Conservation (phyloP, 2,888 invertebrate genomes). For the Nymphalis urticae region DNA sequence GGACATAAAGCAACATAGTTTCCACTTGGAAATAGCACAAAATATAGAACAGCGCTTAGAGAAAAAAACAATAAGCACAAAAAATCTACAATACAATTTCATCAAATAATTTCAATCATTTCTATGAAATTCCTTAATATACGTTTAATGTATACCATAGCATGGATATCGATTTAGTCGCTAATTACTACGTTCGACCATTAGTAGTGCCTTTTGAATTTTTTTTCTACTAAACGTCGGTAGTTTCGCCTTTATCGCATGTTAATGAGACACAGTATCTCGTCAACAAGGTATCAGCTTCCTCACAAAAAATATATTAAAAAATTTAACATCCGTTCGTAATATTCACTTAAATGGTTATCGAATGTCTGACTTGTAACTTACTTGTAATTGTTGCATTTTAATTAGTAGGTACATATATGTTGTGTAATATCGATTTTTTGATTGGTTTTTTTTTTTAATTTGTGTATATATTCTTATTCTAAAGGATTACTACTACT, state of each 20-base stretch:
- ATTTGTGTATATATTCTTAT: not conserved
- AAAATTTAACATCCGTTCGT: conserved; percentile 32
- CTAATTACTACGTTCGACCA: conserved; percentile 7
- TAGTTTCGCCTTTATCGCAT: conserved; percentile 21
- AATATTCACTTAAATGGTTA: conserved; percentile 17
- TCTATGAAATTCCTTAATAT: too few relatives aligned
- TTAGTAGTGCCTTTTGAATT: not conserved
- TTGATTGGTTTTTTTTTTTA: too few relatives aligned
- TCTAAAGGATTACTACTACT: not conserved
- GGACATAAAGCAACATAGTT: too few relatives aligned
- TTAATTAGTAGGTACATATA: conserved; percentile 11
- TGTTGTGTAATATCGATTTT: conserved; percentile 13
- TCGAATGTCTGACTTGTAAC: conserved; percentile 18
- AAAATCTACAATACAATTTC: too few relatives aligned
- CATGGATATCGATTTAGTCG: not conserved
- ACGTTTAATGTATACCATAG: not conserved
- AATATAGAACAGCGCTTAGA: too few relatives aligned
- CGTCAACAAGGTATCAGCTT: conserved; percentile 30
- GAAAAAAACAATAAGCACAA: too few relatives aligned
- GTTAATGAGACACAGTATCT: conserved; percentile 19
- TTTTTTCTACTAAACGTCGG: conserved; percentile 24
- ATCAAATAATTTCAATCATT: too few relatives aligned
- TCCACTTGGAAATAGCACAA: too few relatives aligned
- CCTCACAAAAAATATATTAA: conserved; percentile 28
- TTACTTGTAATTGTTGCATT: conserved; percentile 8